Evolutionary conservation across 2,888 invertebrate genomes (phyloP).

Genomic region (Tetragonula carbonaria): DNA sequence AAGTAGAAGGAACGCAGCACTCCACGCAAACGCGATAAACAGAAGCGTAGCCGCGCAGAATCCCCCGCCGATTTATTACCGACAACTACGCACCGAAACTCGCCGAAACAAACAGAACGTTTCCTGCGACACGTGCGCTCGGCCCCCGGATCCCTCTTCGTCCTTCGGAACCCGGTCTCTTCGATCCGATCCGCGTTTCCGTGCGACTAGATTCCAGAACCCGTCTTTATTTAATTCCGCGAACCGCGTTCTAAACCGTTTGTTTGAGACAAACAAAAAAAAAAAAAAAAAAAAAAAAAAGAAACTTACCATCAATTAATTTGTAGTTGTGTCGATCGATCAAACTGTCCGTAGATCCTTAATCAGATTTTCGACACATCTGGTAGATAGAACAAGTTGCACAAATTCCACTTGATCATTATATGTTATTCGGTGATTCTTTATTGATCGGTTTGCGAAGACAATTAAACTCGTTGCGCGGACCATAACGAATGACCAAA

Average conservation of each 20-base stretch:
- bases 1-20: neutral
- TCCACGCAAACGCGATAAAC: conserved; percentile 32
- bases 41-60: conserved; percentile 39
- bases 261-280: too few species aligned
- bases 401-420: too few species aligned
- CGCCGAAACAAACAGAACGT: conserved; percentile 43
- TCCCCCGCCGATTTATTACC: conserved; percentile 46
- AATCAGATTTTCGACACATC: too few species aligned
- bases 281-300: too few species aligned
- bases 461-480: too few species aligned
- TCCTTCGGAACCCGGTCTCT: neutral
- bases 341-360: too few species aligned
- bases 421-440: too few species aligned
- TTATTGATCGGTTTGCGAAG: too few species aligned
- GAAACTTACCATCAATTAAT: neutral
- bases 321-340: neutral
- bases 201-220: too few species aligned
- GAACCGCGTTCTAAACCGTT: neutral
- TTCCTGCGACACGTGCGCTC: conserved; percentile 47
- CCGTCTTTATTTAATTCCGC: neutral
- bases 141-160: neutral
- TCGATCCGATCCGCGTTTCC: neutral
- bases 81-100: conserved; percentile 52
- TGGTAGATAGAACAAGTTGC: too few species aligned
- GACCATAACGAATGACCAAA: too few species aligned